Evolutionary conservation across 2,797 vertebrate species (phyloP).

Genomic region (Pipistrellus nathusii): DNA sequence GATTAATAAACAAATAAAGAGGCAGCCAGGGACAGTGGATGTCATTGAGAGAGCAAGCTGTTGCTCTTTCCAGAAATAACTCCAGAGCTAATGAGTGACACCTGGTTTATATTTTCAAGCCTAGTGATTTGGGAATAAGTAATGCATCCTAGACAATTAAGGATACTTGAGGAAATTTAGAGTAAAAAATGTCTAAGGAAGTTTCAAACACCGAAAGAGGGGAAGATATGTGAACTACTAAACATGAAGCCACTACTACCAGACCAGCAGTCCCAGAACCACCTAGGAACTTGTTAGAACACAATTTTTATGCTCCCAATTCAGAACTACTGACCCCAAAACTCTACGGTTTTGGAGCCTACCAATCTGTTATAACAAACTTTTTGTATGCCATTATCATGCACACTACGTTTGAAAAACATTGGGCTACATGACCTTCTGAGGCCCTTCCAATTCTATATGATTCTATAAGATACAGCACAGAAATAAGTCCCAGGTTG

Average conservation of each 20-base stretch:
- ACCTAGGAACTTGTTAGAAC: neutral
- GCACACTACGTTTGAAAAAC: neutral
- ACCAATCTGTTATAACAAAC: neutral
- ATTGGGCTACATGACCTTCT: neutral
- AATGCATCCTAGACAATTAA: conserved; percentile 16
- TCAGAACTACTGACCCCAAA: neutral
- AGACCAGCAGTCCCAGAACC: neutral
- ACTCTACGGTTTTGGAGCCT: neutral
- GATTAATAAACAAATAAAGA: conserved; percentile 29
- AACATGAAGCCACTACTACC: neutral
- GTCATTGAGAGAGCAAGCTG: conserved; percentile 13
- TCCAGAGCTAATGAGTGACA: conserved; percentile 45
- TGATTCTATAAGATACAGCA: neutral
- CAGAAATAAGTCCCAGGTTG: neutral
- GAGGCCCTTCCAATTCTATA: neutral
- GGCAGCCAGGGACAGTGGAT: neutral
- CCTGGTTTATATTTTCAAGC: conserved; percentile 21
- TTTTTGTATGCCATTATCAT: neutral
- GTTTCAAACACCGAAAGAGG: neutral
- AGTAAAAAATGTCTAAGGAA: neutral
- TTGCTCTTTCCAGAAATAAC: conserved; percentile 65
- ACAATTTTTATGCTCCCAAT: neutral
- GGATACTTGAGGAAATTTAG: conserved; percentile 33
- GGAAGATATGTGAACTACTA: neutral
- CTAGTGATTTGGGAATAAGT: neutral